Base-by-base conservation (phyloP, 2,113 vertebrate species). In the Spizaetus ornatus region DNA sequence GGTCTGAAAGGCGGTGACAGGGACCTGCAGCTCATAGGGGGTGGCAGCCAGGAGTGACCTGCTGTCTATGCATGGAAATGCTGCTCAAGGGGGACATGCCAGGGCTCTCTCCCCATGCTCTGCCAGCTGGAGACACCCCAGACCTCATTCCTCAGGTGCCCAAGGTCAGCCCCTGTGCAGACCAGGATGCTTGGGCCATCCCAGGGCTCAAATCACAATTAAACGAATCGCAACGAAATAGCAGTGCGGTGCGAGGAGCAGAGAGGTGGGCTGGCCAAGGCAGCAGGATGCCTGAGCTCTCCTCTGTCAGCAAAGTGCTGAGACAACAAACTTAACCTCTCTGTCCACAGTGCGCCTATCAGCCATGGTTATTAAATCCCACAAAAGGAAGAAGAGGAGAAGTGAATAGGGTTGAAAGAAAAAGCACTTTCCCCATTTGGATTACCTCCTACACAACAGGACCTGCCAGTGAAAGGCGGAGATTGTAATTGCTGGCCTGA, bases 251-350 rank as follows among this genome's bases (percentile, higher is more conserved):
- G 16, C 6, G 55, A 89, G 84, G 63, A 58, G 45, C 2, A 0
- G 90, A 38, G 69, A 66, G 3, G 7, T 70, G 56, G 61, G 92
- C 86, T 85, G 94, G 88, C 78, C 5, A 14, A 91, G 90, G 93
- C 48, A 8, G 87, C 80, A 69, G 95, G 96, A 97, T 96, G 97
- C 96, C 94, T 93, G 93, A 55, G 48, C 97, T 95, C 81, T 96
- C 95, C 93, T 96, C 95, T 48, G 92, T 96, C 94, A 82, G 97
- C 97, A 98, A 98, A 98, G 97, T 98, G 98, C 98, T 98, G 98
- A 98, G 98, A 98, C 98, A 98, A 98, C 98, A 98, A 98, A 98
- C 98, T 98, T 98, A 98, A 98, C 98, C 98, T 98, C 98, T 95
- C 98, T 97, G 98, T 98, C 98, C 98, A 97, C 89, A 10, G 76